Base-by-base conservation (phyloP, 2,113 vertebrate genomes). In the Osmerus eperlanus region DNA sequence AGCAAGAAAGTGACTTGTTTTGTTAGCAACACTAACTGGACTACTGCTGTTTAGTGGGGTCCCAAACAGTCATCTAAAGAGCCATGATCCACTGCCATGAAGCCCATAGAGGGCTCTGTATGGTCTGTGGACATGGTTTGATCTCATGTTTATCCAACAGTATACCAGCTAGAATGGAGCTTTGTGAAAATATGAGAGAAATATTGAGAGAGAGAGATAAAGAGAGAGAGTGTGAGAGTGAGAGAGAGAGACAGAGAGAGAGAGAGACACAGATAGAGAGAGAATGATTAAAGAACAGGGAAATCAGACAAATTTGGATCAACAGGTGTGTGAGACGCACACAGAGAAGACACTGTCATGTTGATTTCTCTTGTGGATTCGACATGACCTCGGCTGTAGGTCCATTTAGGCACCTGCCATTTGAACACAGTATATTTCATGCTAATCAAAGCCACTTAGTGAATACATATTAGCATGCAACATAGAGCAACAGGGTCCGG, bases 391-490 rank as follows among this genome's bases (percentile, higher is more conserved):
- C 29, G 3, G 16, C 29, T 36, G 32, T 12, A 29, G 23, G 53
- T 78, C 73, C 36, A 18, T 73, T 47, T 47, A 47, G 41, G 9
- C 41, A 47, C 41, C 41, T 47, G 41, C 7, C 41, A 47, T 47
- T 12, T 11, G 41, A 47, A 47, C 41, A 65, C 54, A 60, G 66
- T 54, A 19, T 65, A 73, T 75, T 71, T 79, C 15, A 54, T 72
- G 62, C 19, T 36, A 47, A 75, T 81, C 19, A 32, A 51, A 72
- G 62, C 19, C 54, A 29, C 8, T 3, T n/a, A 41, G 63, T 5
- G 63, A 54, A 81, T 70, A 69, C 59, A 62, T 81, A 81, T 84
- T 82, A 84, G 76, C 78, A 83, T 74, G 77, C 75, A 65, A 67
- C 53, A 67, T 65, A 59, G 65, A 73, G 71, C 58, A 60, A 18